phyloP scores from a whole-genome alignment of 2,888 invertebrate species.

The Villa cingulata region DNA sequence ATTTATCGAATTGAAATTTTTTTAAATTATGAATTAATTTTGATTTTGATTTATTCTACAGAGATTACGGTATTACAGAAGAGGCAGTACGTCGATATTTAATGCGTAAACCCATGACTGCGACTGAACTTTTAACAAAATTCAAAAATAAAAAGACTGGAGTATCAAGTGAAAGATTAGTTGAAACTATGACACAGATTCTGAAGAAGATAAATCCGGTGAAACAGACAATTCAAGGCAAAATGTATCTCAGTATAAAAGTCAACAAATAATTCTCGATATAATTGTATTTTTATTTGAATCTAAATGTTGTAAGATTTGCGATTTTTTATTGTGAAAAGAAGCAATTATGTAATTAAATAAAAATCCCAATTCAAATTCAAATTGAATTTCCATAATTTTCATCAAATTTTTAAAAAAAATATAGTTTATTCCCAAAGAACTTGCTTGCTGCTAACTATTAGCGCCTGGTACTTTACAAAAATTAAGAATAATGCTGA shows the following conservation, averaged over 20 bases:
- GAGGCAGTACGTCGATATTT: slow-evolving; percentile 90
- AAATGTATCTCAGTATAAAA: slow-evolving; percentile 87
- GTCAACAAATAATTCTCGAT: slow-evolving; percentile 29
- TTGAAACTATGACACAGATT: slow-evolving; percentile 87
- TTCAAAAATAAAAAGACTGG: slow-evolving; percentile 91
- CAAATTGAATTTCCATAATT: too few relatives aligned
- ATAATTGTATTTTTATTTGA: too few relatives aligned
- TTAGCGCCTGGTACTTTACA: too few relatives aligned
- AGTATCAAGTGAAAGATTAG: slow-evolving; percentile 77
- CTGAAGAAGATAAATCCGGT: slow-evolving; percentile 89
- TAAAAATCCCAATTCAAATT: too few relatives aligned
- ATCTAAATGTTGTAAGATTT: too few relatives aligned
- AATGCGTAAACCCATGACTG: slow-evolving; percentile 94
- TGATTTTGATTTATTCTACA: slow-evolving; percentile 29
- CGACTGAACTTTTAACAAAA: slow-evolving; percentile 87
- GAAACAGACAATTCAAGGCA: slow-evolving; percentile 80
- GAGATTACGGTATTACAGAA: slow-evolving; percentile 83
- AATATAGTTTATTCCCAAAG: too few relatives aligned
- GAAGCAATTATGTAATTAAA: too few relatives aligned
- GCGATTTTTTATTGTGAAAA: too few relatives aligned
- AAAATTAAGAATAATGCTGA: too few relatives aligned
- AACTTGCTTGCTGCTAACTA: too few relatives aligned
- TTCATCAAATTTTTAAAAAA: too few relatives aligned
- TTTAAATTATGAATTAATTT: neutral
- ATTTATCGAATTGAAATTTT: too few relatives aligned